Evolutionary conservation across 2,113 vertebrate genomes (phyloP).

Genomic region (Callipepla californica): DNA sequence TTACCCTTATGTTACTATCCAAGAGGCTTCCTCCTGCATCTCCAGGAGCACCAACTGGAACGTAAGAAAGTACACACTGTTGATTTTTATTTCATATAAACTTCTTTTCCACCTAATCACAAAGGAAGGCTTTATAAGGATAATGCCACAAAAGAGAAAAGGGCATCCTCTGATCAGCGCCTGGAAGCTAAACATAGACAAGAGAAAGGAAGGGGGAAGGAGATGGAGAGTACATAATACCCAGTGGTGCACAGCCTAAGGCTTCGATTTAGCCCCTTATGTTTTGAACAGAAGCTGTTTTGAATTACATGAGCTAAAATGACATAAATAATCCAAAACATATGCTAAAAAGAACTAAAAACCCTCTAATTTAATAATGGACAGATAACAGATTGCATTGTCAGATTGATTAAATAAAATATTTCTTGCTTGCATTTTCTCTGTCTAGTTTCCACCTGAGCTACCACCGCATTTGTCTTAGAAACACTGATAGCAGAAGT

Average conservation of each 20-base stretch:
- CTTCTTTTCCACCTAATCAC: not conserved
- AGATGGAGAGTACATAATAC: not conserved
- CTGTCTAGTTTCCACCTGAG: not conserved
- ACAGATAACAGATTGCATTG: not conserved
- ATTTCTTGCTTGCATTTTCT: not conserved
- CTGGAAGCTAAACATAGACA: not conserved
- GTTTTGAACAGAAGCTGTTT: not conserved
- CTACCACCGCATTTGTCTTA: not conserved
- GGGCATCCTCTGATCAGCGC: not conserved
- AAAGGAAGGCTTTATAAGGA: not conserved
- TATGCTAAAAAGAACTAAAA: not conserved
- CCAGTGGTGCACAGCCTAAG: not conserved
- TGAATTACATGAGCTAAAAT: not conserved
- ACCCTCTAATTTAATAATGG: not conserved
- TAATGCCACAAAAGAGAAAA: not conserved
- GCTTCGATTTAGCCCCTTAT: not conserved
- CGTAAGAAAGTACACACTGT: not conserved
- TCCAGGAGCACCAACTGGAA: not conserved
- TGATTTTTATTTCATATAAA: not conserved
- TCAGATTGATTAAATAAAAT: not conserved
- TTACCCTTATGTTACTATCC: not conserved
- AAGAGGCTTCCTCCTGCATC: not conserved
- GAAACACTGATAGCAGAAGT: not conserved
- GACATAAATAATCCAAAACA: not conserved
- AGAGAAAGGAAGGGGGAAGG: not conserved